Evolutionary conservation across 2,113 vertebrate species (phyloP).

Genomic region (Speoplatyrhinus poulsoni): DNA sequence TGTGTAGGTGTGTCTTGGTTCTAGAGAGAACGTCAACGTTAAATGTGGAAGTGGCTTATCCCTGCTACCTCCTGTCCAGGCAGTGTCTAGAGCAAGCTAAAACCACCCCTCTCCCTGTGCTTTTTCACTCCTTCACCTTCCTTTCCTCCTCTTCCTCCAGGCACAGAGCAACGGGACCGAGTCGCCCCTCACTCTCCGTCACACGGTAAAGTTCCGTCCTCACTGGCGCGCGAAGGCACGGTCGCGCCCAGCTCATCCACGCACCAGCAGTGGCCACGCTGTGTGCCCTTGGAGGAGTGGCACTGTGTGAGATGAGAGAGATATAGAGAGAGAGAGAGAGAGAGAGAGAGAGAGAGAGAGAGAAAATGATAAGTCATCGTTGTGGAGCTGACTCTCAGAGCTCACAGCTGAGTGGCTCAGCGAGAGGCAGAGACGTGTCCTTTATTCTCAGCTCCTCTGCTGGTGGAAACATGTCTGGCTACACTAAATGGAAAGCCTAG

Average conservation of each 20-base stretch:
- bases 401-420: constrained; percentile 42
- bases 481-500: constrained; percentile 40
- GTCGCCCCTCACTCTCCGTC: constrained; percentile 73
- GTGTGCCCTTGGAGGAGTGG: constrained; percentile 82
- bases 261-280: constrained; percentile 83
- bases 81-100: constrained; percentile 71
- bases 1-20: constrained; percentile 48
- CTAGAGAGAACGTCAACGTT: constrained; percentile 50
- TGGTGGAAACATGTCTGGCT: constrained; percentile 36
- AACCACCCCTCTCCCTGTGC: constrained; percentile 65
- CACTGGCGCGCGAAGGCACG: constrained; percentile 61
- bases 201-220: constrained; percentile 72
- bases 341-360: constrained; percentile 18
- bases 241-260: constrained; percentile 77
- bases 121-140: neutral
- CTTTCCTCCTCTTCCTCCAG: constrained; percentile 61
- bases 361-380: constrained; percentile 59
- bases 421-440: constrained; percentile 35
- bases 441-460: constrained; percentile 45
- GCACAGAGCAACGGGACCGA: constrained; percentile 56
- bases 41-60: constrained; percentile 68
- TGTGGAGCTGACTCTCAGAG: constrained; percentile 47
- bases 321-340: constrained; percentile 10
- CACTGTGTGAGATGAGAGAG: constrained; percentile 69
- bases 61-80: constrained; percentile 73